A percentile compares a stretch with the other conserved stretches of the same genome.
Conservation (phyloP, 2,888 invertebrate species). For the Xestobium rufovillosum region DNA sequence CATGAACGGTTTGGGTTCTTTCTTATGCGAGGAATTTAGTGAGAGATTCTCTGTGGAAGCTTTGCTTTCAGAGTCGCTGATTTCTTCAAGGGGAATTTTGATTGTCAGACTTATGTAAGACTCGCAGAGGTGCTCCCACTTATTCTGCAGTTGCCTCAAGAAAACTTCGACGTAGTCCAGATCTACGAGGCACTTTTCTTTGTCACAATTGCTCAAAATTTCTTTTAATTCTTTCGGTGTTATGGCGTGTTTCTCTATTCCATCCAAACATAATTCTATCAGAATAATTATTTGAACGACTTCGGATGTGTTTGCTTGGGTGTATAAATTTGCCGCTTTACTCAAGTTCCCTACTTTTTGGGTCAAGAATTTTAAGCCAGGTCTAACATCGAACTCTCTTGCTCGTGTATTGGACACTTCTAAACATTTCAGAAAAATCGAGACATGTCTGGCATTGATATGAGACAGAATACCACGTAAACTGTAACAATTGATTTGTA, state of each 20-base stretch:
- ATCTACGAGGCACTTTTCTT: constrained; percentile 32
- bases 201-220: constrained; percentile 46
- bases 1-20: constrained; percentile 39
- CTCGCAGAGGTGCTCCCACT: constrained; percentile 42
- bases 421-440: constrained; percentile 68
- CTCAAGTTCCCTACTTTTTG: constrained; percentile 87
- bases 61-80: constrained; percentile 9
- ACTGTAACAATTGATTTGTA: constrained; percentile 41
- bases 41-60: not conserved
- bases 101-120: constrained; percentile 40
- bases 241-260: constrained; percentile 57
- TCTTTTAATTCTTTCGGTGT: constrained; percentile 55
- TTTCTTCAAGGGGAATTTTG: constrained; percentile 33
- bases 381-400: constrained; percentile 80
- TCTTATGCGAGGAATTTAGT: constrained; percentile 10
- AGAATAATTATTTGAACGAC: constrained; percentile 80
- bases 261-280: constrained; percentile 75
- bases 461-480: constrained; percentile 39
- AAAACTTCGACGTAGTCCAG: constrained; percentile 40
- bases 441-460: constrained; percentile 55
- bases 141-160: constrained; percentile 36
- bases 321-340: constrained; percentile 83
- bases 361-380: constrained; percentile 86
- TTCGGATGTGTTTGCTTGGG: constrained; percentile 88
- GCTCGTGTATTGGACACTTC: constrained; percentile 77